Conservation (phyloP, 2,888 invertebrate genomes). For the Chouioia cunea region DNA sequence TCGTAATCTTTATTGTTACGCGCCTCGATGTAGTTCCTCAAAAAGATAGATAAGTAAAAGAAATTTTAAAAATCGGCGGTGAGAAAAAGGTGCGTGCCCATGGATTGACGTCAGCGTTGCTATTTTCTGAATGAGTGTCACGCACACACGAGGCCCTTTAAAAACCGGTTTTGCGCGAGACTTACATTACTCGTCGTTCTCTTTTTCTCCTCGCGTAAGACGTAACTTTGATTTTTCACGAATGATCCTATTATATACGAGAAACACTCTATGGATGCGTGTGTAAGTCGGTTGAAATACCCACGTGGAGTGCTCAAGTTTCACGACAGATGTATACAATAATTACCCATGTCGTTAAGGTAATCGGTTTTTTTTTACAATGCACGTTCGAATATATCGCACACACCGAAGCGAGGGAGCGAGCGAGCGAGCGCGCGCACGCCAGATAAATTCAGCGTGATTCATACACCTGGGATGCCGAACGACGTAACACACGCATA, state of each 20-base stretch:
- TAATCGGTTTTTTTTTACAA: neutral
- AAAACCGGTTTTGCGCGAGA: conserved; percentile 25
- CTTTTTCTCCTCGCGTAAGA: neutral
- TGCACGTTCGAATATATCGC: neutral
- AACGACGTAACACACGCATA: conserved; percentile 5
- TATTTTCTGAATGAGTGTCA: conserved; percentile 23
- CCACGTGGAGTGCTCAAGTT: too few species aligned
- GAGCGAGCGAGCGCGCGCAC: conserved; percentile 6
- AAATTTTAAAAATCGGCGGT: too few species aligned
- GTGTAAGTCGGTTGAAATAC: too few species aligned
- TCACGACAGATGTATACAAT: too few species aligned
- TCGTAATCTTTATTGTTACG: too few species aligned
- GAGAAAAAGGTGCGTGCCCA: neutral
- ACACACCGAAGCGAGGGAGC: too few species aligned
- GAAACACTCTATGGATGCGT: too few species aligned
- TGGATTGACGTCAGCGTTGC: conserved; percentile 2
- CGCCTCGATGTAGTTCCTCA: too few species aligned
- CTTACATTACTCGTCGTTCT: neutral
- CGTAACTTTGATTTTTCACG: conserved; percentile 23
- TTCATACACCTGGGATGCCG: conserved; percentile 34
- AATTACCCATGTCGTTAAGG: too few species aligned
- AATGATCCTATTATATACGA: neutral
- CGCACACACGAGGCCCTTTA: conserved; percentile 16
- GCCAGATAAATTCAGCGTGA: conserved; percentile 39
- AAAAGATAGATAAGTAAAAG: too few species aligned